Evolutionary conservation across 2,797 vertebrate species (phyloP), one percentile per base, ranked within the genome.

Genomic region (Pseudomugil tenellus): DNA sequence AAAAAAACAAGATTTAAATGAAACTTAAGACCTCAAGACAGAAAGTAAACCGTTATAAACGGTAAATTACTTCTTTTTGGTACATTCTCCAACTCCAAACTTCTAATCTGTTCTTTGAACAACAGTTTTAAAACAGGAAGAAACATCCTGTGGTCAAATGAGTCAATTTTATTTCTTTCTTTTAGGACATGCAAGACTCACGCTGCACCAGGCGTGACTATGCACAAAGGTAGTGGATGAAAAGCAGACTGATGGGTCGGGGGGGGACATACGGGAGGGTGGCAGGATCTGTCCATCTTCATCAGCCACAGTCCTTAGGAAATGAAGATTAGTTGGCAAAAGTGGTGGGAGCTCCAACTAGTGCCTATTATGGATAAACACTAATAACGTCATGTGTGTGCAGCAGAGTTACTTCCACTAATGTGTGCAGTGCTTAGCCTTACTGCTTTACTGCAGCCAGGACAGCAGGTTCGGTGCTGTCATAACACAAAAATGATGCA

Each of bases 401-500:
- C 5, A 17, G 35, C 10, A 26, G 37, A 48, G 37, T 66, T 75
- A 64, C 51, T 59, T 41, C 39, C 13, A 2, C 34, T 16, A 73
- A 32, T 13, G 8, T 46, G 35, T 37, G 41, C 39, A 53, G 31
- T 6, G 39, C 2, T 19, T 41, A 2, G 6, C 6, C 39, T 41
- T 41, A 19, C 39, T 19, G n/a, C n/a, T n/a, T n/a, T n/a, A n/a
- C n/a, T 43, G 41, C 61, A 57, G 72, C 63, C 65, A 1, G 74
- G 72, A 80, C 59, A 68, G 61, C 63, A 64, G 71, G 64, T 46
- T 32, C 76, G 53, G 62, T 32, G 1, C 55, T 62, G 70, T 70
- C 80, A 83, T 88, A 35, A 86, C 87, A 83, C 80, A 85, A 78
- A 86, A 84, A 87, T 74, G 74, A 87, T 87, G 67, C 84, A 64